Conservation (phyloP, 2,888 invertebrate genomes). For the Drosophila gaucha region DNA sequence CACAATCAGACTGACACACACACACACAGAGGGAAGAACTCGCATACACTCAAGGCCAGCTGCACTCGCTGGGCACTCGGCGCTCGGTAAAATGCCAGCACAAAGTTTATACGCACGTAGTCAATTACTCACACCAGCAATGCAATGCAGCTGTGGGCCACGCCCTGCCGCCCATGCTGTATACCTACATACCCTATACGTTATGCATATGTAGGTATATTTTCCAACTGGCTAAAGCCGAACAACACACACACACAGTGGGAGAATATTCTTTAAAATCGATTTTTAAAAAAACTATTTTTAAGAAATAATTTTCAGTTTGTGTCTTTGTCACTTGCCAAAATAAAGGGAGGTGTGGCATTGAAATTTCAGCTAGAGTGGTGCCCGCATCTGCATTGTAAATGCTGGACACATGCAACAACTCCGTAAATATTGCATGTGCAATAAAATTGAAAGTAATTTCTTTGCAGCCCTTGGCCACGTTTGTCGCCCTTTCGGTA, state of each 20-base stretch:
- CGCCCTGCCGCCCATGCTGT: conserved; percentile 29
- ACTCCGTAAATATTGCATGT: conserved; percentile 58
- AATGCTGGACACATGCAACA: conserved; percentile 28
- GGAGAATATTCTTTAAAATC: conserved; percentile 46
- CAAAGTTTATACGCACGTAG: conserved; percentile 79
- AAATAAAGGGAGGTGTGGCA: conserved; percentile 14
- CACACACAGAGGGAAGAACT: too few species aligned
- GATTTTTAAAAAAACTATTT: conserved; percentile 53
- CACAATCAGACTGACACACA: conserved; percentile 18
- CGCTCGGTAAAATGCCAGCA: conserved; percentile 68
- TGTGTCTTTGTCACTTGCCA: neutral
- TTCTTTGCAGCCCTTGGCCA: conserved; percentile 30
- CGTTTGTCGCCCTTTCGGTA: conserved; percentile 13
- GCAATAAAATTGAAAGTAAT: conserved; percentile 69
- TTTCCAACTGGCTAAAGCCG: conserved; percentile 25
- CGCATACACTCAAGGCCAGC: conserved; percentile 59
- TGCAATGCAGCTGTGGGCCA: conserved; percentile 13
- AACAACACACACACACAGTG: conserved; percentile 8
- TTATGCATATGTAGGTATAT: conserved; percentile 19
- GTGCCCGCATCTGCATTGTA: conserved; percentile 28
- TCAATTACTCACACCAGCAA: conserved; percentile 74
- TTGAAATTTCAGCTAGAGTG: conserved; percentile 34
- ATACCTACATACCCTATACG: conserved; percentile 9
- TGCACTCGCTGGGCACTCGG: conserved; percentile 48
- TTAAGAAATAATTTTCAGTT: conserved; percentile 47